Conservation (phyloP, 1,140 invertebrate genomes). For the Druon quercuslanigerum region DNA sequence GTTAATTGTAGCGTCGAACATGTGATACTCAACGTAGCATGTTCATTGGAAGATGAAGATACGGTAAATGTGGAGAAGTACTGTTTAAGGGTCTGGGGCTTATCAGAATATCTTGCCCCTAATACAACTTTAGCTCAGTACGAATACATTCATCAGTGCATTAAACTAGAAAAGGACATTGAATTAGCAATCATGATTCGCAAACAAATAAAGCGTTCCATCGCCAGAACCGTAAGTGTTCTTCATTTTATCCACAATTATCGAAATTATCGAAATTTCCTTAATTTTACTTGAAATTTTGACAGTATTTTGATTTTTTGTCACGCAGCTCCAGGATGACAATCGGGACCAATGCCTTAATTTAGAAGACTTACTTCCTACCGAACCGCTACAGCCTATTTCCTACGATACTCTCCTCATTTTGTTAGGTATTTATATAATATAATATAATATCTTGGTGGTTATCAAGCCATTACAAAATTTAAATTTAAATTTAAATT, state of each 20-base stretch:
- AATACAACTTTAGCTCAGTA: conserved; percentile 87
- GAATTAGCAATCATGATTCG: conserved; percentile 84
- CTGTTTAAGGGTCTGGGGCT: conserved; percentile 85
- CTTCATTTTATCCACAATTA: too few relatives aligned
- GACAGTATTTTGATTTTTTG: conserved; percentile 37
- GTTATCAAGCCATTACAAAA: too few relatives aligned
- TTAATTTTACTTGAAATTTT: conserved; percentile 31
- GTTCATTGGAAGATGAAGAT: conserved; percentile 84
- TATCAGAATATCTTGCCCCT: conserved; percentile 86
- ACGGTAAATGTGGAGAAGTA: conserved; percentile 82
- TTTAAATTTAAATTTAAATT: too few relatives aligned
- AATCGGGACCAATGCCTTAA: conserved; percentile 81
- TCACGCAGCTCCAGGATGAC: conserved; percentile 81
- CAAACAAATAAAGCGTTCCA: conserved; percentile 78
- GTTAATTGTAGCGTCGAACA: conserved; percentile 91
- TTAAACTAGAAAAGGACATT: conserved; percentile 95
- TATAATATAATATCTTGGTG: too few relatives aligned
- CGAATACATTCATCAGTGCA: conserved; percentile 95
- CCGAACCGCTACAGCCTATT: conserved; percentile 82
- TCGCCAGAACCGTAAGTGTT: conserved; percentile 84
- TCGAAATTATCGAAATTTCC: too few relatives aligned
- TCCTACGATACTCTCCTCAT: conserved; percentile 87
- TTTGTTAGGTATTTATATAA: conserved; percentile 81
- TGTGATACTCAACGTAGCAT: conserved; percentile 90
- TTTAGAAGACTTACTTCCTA: conserved; percentile 85